Evolutionary conservation across 2,888 invertebrate species (phyloP).

Genomic region (Drosophila nr. medialis): DNA sequence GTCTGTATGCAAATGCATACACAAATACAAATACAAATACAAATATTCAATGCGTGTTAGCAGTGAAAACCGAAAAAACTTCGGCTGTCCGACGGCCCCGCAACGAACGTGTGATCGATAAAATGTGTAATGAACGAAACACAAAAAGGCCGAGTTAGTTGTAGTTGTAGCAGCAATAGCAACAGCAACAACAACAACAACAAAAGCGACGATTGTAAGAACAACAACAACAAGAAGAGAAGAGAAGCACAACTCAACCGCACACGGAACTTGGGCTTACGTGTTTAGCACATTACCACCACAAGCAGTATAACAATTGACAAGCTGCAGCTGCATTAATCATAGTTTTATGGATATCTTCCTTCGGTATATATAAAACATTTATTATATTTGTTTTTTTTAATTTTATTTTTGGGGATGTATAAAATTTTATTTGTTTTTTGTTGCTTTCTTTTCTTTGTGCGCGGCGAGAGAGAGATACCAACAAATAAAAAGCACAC

Average conservation of each 20-base stretch:
- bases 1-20: constrained; percentile 27
- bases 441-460: constrained; percentile 41
- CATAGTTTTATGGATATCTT: constrained; percentile 12
- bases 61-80: constrained; percentile 32
- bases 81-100: constrained; percentile 35
- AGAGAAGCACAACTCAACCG: constrained; percentile 8
- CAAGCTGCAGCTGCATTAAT: constrained; percentile 46
- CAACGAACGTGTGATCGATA: constrained; percentile 69
- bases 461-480: constrained; percentile 59
- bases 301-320: constrained; percentile 38
- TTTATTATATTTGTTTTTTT: background rate
- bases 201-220: constrained; percentile 28
- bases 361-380: background rate
- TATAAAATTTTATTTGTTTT: constrained; percentile 43
- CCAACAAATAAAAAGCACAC: constrained; percentile 49
- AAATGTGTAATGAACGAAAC: constrained; percentile 47
- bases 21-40: constrained; percentile 24
- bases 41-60: constrained; percentile 29
- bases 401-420: constrained; percentile 39
- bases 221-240: constrained; percentile 20
- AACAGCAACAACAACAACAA: constrained; percentile 15
- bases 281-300: constrained; percentile 55
- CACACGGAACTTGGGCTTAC: constrained; percentile 57
- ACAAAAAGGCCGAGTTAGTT: constrained; percentile 30
- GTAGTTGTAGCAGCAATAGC: constrained; percentile 19